Percentiles rank a stretch among this genome's conserved stretches.
phyloP scores from a whole-genome alignment of 2,888 invertebrate genomes.

The Eupithecia pulchellata region DNA sequence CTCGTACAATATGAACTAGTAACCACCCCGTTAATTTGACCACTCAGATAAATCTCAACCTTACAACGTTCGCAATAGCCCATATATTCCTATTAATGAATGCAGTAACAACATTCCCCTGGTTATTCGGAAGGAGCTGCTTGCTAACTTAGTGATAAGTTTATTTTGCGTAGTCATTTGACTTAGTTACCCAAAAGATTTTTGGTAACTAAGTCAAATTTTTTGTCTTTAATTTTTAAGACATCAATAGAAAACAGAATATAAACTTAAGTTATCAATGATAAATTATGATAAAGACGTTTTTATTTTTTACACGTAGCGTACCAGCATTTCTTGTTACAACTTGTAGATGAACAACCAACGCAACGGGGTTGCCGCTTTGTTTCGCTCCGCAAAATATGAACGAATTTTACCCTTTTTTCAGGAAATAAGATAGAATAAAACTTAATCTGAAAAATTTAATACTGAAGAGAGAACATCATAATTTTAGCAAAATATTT shows the following conservation, averaged over 20 bases:
- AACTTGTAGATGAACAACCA: no score
- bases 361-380: no score
- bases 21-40: constrained; percentile 58
- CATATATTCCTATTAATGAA: constrained; percentile 8
- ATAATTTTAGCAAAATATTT: background rate
- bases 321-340: no score
- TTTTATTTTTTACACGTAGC: no score
- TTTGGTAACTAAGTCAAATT: background rate
- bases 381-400: no score
- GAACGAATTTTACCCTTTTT: no score
- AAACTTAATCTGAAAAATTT: background rate
- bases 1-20: constrained; percentile 19
- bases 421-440: no score
- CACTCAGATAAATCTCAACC: constrained; percentile 51
- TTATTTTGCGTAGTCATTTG: background rate
- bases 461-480: background rate
- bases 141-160: background rate
- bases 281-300: no score
- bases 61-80: constrained; percentile 2
- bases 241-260: background rate
- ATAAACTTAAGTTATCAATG: no score
- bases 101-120: constrained; percentile 1
- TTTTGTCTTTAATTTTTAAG: background rate
- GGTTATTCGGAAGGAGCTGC: background rate
- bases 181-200: no score